Conservation (phyloP, 2,113 vertebrate genomes). For the Colius striatus region DNA sequence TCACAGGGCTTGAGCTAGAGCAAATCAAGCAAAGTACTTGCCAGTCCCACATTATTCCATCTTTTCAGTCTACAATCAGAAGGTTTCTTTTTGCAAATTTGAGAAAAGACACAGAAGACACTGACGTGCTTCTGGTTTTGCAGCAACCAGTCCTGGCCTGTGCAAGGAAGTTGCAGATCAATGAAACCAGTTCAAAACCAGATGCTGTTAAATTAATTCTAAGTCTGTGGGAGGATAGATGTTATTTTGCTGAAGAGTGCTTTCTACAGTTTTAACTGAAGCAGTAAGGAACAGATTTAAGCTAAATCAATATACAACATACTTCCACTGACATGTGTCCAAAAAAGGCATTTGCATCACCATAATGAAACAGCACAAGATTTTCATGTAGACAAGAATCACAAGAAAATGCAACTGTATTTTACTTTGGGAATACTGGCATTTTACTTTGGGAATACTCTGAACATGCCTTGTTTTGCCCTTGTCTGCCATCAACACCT, state of each 20-base stretch:
- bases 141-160: constrained; percentile 37
- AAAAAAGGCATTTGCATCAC: constrained; percentile 38
- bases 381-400: constrained; percentile 11
- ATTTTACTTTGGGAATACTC: not conserved
- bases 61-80: not conserved
- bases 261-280: constrained; percentile 2
- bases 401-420: not conserved
- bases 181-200: constrained; percentile 36
- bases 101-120: constrained; percentile 10
- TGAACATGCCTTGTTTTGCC: constrained; percentile 44
- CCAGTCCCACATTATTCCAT: not conserved
- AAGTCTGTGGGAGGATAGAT: constrained; percentile 30
- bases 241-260: not conserved
- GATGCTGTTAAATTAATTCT: constrained; percentile 1
- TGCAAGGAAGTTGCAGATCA: constrained; percentile 35
- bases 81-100: not conserved
- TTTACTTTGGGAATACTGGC: not conserved
- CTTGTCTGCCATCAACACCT: constrained; percentile 15
- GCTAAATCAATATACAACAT: not conserved
- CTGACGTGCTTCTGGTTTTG: not conserved
- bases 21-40: constrained; percentile 10
- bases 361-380: constrained; percentile 7
- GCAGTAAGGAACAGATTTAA: constrained; percentile 3
- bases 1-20: not conserved
- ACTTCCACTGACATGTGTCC: not conserved